Conservation (phyloP, 1,140 invertebrate genomes). For the Phymastichus coffea region DNA sequence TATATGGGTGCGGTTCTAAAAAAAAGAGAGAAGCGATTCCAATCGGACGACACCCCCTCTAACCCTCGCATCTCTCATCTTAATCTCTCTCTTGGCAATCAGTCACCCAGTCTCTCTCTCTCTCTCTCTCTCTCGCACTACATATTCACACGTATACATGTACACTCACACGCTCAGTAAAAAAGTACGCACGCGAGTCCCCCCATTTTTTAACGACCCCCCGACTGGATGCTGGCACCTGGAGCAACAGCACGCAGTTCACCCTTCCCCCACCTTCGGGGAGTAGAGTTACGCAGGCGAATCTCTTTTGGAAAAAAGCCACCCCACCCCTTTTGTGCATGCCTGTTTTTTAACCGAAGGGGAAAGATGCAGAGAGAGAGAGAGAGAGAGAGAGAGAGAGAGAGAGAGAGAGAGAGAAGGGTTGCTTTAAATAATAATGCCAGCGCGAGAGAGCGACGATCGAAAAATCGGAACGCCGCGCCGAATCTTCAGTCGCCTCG, state of each 20-base stretch:
- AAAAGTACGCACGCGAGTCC: background rate
- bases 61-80: background rate
- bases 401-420: slow-evolving; percentile 40
- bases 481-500: slow-evolving; percentile 22
- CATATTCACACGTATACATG: too few relatives aligned
- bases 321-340: slow-evolving; percentile 21
- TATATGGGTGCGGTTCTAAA: too few relatives aligned
- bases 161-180: too few relatives aligned
- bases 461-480: slow-evolving; percentile 18
- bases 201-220: slow-evolving; percentile 44
- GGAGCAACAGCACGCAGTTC: slow-evolving; percentile 44
- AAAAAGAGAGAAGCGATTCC: slow-evolving; percentile 2
- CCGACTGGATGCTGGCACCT: slow-evolving; percentile 42
- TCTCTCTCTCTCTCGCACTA: background rate
- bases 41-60: background rate
- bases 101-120: background rate
- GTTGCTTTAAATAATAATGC: slow-evolving; percentile 58
- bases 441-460: slow-evolving; percentile 8
- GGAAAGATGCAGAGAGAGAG: too few relatives aligned
- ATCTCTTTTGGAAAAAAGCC: slow-evolving; percentile 16
- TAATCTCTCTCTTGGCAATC: background rate
- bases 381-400: too few relatives aligned
- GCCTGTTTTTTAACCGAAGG: slow-evolving; percentile 19
- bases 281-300: slow-evolving; percentile 20
- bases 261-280: slow-evolving; percentile 48